Evolutionary conservation across 1,140 invertebrate genomes (phyloP).

Genomic region (Apis florea): DNA sequence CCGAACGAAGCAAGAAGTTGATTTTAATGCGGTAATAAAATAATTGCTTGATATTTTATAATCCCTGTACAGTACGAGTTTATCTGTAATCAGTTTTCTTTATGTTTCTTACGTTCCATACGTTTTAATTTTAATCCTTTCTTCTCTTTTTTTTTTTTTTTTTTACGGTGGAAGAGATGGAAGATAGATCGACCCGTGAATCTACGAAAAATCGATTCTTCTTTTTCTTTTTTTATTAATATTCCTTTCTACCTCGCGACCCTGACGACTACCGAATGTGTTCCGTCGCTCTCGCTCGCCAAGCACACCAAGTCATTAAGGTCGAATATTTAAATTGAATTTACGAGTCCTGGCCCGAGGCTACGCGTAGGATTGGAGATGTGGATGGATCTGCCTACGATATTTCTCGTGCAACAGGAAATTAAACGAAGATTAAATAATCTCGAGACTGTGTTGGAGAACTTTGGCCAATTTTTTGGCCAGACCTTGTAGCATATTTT

Average conservation of each 20-base stretch:
- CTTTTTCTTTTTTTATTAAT: conserved; percentile 21
- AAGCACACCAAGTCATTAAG: conserved; percentile 75
- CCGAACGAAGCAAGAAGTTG: conserved; percentile 1
- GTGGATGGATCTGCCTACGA: conserved; percentile 16
- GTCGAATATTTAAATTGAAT: conserved; percentile 79
- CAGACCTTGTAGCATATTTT: too few relatives aligned
- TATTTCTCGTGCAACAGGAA: background rate
- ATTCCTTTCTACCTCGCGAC: conserved; percentile 46
- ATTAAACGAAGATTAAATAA: background rate
- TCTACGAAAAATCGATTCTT: conserved; percentile 35
- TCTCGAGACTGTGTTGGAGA: background rate
- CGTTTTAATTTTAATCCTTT: background rate
- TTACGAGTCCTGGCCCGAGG: conserved; percentile 71
- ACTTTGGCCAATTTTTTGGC: background rate
- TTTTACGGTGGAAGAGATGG: background rate
- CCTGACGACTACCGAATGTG: conserved; percentile 68
- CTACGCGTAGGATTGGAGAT: conserved; percentile 45
- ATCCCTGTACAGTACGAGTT: background rate
- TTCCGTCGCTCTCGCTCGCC: conserved; percentile 50
- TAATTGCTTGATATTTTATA: conserved; percentile 5
- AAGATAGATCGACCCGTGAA: background rate
- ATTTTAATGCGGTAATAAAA: conserved; percentile 26
- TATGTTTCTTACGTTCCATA: background rate
- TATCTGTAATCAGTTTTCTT: background rate
- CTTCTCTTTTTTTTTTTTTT: background rate